Evolutionary conservation across 2,797 vertebrate species (phyloP), one percentile per base, ranked within the genome.

Genomic region (Acridotheres tristis): DNA sequence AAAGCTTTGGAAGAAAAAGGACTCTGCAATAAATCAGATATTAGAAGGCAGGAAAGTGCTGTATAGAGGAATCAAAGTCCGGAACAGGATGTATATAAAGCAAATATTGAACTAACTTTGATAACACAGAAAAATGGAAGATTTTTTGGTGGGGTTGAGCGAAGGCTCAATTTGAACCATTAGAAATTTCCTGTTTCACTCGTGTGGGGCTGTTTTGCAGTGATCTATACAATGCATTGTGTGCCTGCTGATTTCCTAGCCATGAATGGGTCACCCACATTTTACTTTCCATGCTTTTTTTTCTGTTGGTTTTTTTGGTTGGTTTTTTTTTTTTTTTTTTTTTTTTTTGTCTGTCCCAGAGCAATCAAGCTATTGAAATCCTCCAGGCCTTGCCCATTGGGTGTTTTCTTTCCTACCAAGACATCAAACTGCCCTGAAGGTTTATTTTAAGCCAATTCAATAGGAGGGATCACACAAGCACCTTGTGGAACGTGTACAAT

Each of bases 71-170:
- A 69, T 94, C 95, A 94, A 97, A 96, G 95, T 94, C 94, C 75
- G 89, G 95, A 97, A 97, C 93, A 96, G 95, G 96, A 97, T 97
- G 96, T 96, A 95, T 96, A 97, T 92, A 95, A 85, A 97, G 87
- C 93, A 97, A 92, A 96, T 96, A 96, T 97, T 95, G 94, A 90
- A 72, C 72, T 91, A 91, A 96, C 92, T 91, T 94, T 92, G 96
- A 96, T 96, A 97, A 94, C 13, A 12, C 53, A 90, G 95, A 90
- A 95, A 96, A 96, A 96, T 59, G 84, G 88, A 45, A 54, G 81
- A 65, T 47, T 83, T 92, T 92, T 95, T 96, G 96, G 94, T 92
- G 94, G 94, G 89, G 94, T 92, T 90, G 74, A 94, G 63, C 0
- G 11, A 85, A 71, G 83, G 85, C 88, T 91, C 76, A 16, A 22